phyloP scores from a whole-genome alignment of 2,113 vertebrate genomes.

The Eptatretus burgeri region DNA sequence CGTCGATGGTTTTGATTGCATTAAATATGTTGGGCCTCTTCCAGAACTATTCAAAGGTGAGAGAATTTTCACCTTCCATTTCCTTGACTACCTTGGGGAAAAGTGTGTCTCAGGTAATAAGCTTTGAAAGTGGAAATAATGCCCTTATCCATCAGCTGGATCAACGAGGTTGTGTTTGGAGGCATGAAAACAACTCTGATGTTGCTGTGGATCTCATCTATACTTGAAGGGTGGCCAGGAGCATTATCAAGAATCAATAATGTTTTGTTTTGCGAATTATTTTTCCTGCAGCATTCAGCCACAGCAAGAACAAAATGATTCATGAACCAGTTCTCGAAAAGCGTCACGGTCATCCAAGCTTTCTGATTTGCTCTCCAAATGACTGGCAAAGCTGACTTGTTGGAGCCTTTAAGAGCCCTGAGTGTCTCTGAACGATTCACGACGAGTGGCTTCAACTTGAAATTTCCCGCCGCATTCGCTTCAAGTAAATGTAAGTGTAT shows the following conservation, averaged over 20 bases:
- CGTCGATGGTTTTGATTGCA: too few relatives aligned
- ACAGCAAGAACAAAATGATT: not conserved
- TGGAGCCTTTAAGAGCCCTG: constrained; percentile 7
- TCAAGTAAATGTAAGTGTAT: constrained; percentile 2
- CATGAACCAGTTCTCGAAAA: constrained; percentile 8
- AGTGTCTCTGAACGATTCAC: constrained; percentile 8
- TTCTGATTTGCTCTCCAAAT: constrained; percentile 8
- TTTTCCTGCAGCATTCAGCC: constrained; percentile 8
- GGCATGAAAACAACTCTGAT: constrained; percentile 9
- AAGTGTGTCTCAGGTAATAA: too few relatives aligned
- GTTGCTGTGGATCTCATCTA: constrained; percentile 7
- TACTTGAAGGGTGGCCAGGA: constrained; percentile 8
- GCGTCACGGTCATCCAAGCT: constrained; percentile 8
- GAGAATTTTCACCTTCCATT: too few relatives aligned
- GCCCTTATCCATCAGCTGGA: constrained; percentile 9
- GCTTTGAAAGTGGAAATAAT: constrained; percentile 8
- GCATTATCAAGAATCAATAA: constrained; percentile 10
- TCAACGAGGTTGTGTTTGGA: constrained; percentile 5
- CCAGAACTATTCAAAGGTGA: too few relatives aligned
- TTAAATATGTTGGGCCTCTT: too few relatives aligned
- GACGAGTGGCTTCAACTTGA: constrained; percentile 10
- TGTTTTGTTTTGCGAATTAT: constrained; percentile 9
- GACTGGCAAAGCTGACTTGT: constrained; percentile 7
- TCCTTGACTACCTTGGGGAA: too few relatives aligned
- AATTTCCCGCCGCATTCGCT: constrained; percentile 9